Conservation (phyloP, 2,888 invertebrate genomes). For the Hydrotaea diabolus region DNA sequence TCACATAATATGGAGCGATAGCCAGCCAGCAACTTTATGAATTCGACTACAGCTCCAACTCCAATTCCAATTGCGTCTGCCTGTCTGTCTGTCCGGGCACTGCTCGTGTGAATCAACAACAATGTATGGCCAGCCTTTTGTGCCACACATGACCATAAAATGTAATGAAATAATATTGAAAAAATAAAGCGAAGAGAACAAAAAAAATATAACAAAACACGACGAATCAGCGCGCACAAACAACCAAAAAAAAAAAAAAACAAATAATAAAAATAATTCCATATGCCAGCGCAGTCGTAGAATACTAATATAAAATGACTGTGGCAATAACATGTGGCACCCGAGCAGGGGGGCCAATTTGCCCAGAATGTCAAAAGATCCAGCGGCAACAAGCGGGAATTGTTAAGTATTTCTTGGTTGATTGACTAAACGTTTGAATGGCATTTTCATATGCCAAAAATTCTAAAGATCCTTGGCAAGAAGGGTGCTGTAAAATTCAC, state of each 20-base stretch:
- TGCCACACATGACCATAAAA: neutral
- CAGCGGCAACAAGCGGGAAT: too few species aligned
- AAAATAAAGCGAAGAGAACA: neutral
- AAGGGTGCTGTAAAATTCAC: too few species aligned
- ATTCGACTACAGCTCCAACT: neutral
- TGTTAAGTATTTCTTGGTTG: too few species aligned
- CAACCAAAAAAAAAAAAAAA: too few species aligned
- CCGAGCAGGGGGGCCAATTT: neutral
- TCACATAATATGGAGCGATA: too few species aligned
- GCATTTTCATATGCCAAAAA: too few species aligned
- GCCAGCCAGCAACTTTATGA: neutral
- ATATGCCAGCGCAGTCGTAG: neutral
- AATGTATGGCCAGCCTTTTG: neutral
- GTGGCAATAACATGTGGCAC: neutral
- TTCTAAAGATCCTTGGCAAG: too few species aligned
- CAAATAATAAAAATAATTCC: too few species aligned
- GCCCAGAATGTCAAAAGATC: too few species aligned
- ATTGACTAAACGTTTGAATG: too few species aligned
- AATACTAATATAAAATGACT: constrained; percentile 7
- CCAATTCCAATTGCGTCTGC: neutral
- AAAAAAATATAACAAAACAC: too few species aligned
- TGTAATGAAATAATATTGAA: constrained; percentile 26
- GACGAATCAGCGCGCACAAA: too few species aligned
- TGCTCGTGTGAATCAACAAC: neutral
- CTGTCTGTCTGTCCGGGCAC: neutral